Evolutionary conservation across 2,888 invertebrate species (phyloP).

Genomic region (Conomelus anceps): DNA sequence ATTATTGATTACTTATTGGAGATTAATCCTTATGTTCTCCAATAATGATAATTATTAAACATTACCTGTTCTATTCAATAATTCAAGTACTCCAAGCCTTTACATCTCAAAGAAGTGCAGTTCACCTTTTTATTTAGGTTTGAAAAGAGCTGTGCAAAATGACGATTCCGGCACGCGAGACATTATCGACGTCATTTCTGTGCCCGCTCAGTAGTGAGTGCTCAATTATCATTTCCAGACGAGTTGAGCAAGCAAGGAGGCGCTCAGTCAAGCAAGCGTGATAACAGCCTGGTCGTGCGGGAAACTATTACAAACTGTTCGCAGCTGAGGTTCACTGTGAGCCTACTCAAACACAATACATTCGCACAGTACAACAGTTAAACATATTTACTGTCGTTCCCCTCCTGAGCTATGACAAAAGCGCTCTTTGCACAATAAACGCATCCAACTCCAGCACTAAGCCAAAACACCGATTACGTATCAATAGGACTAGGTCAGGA

Average conservation of each 20-base stretch:
- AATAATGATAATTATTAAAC: too few relatives aligned
- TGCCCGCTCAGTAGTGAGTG: not conserved
- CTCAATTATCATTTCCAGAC: conserved; percentile 11
- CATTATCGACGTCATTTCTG: not conserved
- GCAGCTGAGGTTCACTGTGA: too few relatives aligned
- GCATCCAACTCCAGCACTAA: not conserved
- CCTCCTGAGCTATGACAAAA: not conserved
- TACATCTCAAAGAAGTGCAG: not conserved
- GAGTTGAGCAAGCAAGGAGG: not conserved
- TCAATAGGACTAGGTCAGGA: not conserved
- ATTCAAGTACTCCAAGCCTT: not conserved
- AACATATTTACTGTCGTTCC: not conserved
- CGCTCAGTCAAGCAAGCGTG: conserved; percentile 2
- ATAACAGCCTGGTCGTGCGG: not conserved
- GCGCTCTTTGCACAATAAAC: not conserved
- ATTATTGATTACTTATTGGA: too few relatives aligned
- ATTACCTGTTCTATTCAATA: not conserved
- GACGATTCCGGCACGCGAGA: not conserved
- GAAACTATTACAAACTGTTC: not conserved
- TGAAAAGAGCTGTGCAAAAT: not conserved
- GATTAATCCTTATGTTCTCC: too few relatives aligned
- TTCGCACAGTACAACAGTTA: not conserved
- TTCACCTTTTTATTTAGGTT: not conserved
- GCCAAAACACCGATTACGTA: not conserved
- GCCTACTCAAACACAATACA: not conserved